phyloP scores from a whole-genome alignment of 2,113 vertebrate species.

The Neopipo cinnamomea region DNA sequence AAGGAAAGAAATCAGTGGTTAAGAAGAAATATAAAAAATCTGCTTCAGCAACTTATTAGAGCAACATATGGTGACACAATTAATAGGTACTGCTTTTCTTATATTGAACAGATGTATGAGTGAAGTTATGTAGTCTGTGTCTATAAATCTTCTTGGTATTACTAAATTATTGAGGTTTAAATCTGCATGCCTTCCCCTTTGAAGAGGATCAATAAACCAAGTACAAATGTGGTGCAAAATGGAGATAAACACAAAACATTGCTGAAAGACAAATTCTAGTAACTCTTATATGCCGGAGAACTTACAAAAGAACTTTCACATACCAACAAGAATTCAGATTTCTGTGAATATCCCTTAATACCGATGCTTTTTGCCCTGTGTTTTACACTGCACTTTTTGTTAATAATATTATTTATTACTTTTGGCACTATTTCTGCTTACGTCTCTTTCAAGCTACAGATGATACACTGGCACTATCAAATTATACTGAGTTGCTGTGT shows the following conservation, averaged over 20 bases:
- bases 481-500: background rate
- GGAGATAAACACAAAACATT: background rate
- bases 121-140: background rate
- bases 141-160: background rate
- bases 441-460: background rate
- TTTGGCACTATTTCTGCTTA: background rate
- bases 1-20: slow-evolving; percentile 99
- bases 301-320: background rate
- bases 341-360: background rate
- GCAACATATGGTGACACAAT: slow-evolving; percentile 98
- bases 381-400: background rate
- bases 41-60: slow-evolving; percentile 96
- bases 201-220: background rate
- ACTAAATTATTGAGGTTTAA: background rate
- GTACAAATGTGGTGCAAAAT: background rate
- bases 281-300: background rate
- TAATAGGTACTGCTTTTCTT: slow-evolving; percentile 82
- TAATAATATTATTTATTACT: background rate
- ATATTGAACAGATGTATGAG: background rate
- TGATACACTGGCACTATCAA: background rate
- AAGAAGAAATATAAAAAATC: slow-evolving; percentile 96
- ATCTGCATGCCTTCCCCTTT: background rate
- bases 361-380: background rate
- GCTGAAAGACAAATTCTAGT: background rate
- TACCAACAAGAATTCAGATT: background rate